Conservation (phyloP, 2,113 vertebrate species). For the Panurus biarmicus region DNA sequence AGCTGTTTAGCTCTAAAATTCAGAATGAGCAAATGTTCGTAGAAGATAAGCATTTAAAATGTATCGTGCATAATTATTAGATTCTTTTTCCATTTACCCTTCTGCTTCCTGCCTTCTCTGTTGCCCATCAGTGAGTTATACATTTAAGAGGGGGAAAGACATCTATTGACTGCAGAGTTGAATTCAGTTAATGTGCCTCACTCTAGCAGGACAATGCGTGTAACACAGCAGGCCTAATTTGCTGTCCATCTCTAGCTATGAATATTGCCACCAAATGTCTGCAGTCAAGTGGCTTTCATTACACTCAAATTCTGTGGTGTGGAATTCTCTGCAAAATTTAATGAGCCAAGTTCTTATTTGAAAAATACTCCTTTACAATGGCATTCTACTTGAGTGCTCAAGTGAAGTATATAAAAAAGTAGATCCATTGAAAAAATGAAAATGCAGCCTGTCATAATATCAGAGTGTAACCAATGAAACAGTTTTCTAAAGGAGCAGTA, state of each 20-base stretch:
- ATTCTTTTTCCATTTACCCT: background rate
- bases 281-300: background rate
- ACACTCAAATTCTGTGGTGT: background rate
- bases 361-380: background rate
- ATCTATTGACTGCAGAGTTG: background rate
- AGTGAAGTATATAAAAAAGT: background rate
- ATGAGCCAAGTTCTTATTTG: background rate
- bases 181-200: conserved; percentile 16
- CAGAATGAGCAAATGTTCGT: background rate
- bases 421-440: background rate
- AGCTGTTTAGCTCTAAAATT: background rate
- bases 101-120: background rate
- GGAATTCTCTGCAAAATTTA: background rate
- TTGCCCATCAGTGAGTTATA: background rate
- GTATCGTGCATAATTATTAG: background rate
- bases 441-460: background rate
- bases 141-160: background rate
- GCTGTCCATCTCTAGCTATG: background rate
- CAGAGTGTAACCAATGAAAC: background rate
- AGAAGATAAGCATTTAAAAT: background rate
- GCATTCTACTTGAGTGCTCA: background rate
- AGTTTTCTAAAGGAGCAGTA: background rate
- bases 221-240: conserved; percentile 19
- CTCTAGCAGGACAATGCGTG: background rate
- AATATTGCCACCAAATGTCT: background rate